These are phyloP conservation scores for Drosophila pruinosa DNA, from an alignment of 1,140 invertebrate genomes.

Conservation along the genomic window DNA sequence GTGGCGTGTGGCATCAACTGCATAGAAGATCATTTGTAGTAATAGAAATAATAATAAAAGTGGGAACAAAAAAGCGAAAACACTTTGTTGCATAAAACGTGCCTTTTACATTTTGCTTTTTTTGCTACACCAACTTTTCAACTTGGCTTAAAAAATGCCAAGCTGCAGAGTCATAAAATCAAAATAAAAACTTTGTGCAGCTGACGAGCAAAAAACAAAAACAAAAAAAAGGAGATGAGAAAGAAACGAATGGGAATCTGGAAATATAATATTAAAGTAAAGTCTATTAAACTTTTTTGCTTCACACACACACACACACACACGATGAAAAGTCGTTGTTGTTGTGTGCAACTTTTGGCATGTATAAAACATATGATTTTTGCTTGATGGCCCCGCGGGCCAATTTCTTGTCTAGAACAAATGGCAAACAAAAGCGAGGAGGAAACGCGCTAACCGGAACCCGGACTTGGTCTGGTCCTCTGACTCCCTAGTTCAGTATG, in stretches of 20 bases:
- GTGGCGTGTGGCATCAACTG: too few relatives aligned
- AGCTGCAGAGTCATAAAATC: slow-evolving; percentile 67
- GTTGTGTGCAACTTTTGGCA: slow-evolving; percentile 58
- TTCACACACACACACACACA: slow-evolving; percentile 1
- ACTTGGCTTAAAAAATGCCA: slow-evolving; percentile 36
- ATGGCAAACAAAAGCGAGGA: slow-evolving; percentile 39
- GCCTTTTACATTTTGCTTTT: slow-evolving; percentile 5
- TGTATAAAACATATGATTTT: slow-evolving; percentile 81
- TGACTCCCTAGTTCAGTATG: slow-evolving; percentile 26
- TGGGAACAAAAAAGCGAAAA: background rate
- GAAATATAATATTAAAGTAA: slow-evolving; percentile 71
- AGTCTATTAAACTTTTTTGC: slow-evolving; percentile 72
- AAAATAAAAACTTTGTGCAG: slow-evolving; percentile 64
- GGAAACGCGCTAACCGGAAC: slow-evolving; percentile 27
- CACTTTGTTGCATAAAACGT: slow-evolving; percentile 12
- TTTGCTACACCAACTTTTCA: slow-evolving; percentile 30
- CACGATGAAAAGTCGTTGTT: slow-evolving; percentile 21
- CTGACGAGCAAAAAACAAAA: too few relatives aligned
- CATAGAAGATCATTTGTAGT: slow-evolving; percentile 14
- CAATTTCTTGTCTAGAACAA: slow-evolving; percentile 74
- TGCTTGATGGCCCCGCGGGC: slow-evolving; percentile 73
- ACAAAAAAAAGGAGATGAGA: background rate
- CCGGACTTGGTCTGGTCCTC: background rate
- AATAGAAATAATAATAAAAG: slow-evolving; percentile 9
- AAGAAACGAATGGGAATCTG: slow-evolving; percentile 23